phyloP scores from a whole-genome alignment of 2,113 vertebrate genomes.

The Tyrannus savana region DNA sequence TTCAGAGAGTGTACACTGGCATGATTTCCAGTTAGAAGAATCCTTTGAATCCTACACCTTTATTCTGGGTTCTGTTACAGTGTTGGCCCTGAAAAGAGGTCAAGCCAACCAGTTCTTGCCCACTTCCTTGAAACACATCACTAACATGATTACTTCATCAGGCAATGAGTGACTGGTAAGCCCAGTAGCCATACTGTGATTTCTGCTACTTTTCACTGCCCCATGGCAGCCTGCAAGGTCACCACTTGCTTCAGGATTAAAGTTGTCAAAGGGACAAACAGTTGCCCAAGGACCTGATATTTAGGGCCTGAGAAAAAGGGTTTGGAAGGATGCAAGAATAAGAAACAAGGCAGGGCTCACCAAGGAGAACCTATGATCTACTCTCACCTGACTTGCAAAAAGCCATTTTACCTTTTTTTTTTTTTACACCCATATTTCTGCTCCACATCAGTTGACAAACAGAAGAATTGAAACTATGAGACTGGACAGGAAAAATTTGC shows the following conservation, averaged over 20 bases:
- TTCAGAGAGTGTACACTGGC: not conserved
- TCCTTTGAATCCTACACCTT: not conserved
- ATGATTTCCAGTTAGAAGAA: not conserved
- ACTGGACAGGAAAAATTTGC: not conserved
- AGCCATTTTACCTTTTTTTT: not conserved
- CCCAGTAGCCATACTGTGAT: rapidly evolving
- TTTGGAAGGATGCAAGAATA: not conserved
- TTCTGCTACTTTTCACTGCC: not conserved
- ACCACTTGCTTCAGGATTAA: not conserved
- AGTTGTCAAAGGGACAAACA: not conserved
- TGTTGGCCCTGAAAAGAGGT: rapidly evolving
- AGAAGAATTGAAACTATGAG: not conserved
- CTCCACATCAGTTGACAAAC: not conserved
- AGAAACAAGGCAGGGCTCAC: not conserved
- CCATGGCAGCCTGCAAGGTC: not conserved
- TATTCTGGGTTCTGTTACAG: not conserved
- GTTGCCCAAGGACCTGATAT: rapidly evolving
- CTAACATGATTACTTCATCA: not conserved
- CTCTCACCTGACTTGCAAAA: not conserved
- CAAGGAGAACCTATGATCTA: not conserved
- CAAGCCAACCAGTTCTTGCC: not conserved
- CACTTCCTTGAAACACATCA: rapidly evolving
- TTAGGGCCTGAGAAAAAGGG: not conserved
- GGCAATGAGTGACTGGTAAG: not conserved
- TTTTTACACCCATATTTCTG: not conserved